These are phyloP conservation scores for Portevinia maculata DNA, from an alignment of 2,888 invertebrate genomes.

Conservation along the genomic window DNA sequence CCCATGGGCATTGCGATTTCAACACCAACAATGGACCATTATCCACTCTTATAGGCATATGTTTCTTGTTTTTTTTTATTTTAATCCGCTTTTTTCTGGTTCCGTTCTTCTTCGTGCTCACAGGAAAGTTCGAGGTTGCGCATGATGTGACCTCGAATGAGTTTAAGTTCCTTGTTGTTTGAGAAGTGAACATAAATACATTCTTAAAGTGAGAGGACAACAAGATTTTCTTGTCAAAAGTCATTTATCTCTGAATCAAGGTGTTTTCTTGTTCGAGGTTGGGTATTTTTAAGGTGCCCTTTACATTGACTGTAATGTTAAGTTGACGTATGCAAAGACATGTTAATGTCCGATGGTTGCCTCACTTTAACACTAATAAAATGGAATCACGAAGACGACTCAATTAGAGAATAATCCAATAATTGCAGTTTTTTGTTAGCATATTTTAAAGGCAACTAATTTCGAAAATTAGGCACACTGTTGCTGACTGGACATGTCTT, in stretches of 20 bases:
- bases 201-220: slow-evolving; percentile 64
- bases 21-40: slow-evolving; percentile 53
- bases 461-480: too few species aligned
- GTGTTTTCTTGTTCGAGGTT: slow-evolving; percentile 14
- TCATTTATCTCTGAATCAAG: slow-evolving; percentile 71
- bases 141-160: slow-evolving; percentile 58
- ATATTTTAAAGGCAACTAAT: too few species aligned
- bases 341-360: too few species aligned
- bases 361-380: too few species aligned
- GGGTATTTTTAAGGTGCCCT: too few species aligned
- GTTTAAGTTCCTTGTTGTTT: slow-evolving; percentile 65
- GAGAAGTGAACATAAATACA: slow-evolving; percentile 10
- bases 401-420: too few species aligned
- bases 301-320: too few species aligned
- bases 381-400: too few species aligned
- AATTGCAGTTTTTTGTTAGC: too few species aligned
- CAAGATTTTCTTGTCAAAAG: slow-evolving; percentile 61
- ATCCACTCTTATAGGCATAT: slow-evolving; percentile 33
- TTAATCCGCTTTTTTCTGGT: slow-evolving; percentile 16
- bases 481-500: too few species aligned
- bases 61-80: slow-evolving; percentile 40
- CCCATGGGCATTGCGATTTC: slow-evolving; percentile 52
- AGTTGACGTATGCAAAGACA: too few species aligned
- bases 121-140: slow-evolving; percentile 66
- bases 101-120: slow-evolving; percentile 35